phyloP scores from a whole-genome alignment of 30 jellyfish, hydroid and myxozoan species.

The Clytia hemisphaerica region DNA sequence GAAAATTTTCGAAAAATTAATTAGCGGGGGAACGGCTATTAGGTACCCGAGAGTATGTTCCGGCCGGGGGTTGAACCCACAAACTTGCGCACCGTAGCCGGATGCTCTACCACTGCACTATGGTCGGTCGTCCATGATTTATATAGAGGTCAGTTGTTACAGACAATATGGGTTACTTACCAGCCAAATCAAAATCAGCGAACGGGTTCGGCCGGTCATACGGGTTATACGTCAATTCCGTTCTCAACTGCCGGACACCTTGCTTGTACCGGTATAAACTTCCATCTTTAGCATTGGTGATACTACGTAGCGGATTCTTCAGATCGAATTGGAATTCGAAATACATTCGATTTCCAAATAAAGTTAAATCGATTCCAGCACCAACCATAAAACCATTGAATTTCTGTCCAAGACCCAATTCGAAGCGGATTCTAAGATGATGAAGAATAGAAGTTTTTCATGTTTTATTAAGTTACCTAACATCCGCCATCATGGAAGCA shows the following conservation, averaged over 20 bases:
- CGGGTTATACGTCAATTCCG: constrained; percentile 64
- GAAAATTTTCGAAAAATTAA: no score
- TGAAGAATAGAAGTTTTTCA: no score
- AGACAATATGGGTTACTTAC: no score
- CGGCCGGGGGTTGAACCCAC: no score
- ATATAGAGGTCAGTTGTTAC: no score
- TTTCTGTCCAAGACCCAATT: constrained; percentile 86
- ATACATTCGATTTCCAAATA: constrained; percentile 81
- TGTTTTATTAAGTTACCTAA: no score
- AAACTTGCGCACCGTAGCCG: no score
- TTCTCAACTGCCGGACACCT: constrained; percentile 82
- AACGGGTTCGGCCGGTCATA: constrained; percentile 93
- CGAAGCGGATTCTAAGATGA: constrained; percentile 68
- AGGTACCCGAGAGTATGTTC: no score
- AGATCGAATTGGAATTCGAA: constrained; percentile 68
- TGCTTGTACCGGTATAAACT: constrained; percentile 75
- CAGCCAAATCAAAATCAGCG: constrained; percentile 90
- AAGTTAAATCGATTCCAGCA: constrained; percentile 86
- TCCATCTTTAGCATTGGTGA: constrained; percentile 78
- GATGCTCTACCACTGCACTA: no score
- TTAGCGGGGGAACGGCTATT: no score
- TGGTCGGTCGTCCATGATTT: no score
- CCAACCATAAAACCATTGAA: constrained; percentile 95
- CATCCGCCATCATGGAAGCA: no score
- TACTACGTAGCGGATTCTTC: constrained; percentile 60